Evolutionary conservation across 2,888 invertebrate genomes (phyloP).

Genomic region (Ptilodon capucinus): DNA sequence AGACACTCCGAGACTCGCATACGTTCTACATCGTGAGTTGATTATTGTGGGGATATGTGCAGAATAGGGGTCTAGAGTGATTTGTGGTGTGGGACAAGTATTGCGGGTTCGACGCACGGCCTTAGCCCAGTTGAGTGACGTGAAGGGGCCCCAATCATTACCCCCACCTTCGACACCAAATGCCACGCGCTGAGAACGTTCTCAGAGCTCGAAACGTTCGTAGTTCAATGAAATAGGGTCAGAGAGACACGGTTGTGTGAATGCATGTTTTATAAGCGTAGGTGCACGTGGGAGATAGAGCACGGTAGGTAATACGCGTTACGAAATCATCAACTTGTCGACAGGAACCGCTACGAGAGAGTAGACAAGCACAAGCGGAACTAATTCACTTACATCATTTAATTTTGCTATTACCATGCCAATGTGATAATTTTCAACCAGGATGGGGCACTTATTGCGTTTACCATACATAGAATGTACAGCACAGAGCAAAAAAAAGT

Average conservation of each 20-base stretch:
- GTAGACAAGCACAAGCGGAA: background rate
- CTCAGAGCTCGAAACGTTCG: constrained; percentile 43
- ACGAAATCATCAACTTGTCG: constrained; percentile 21
- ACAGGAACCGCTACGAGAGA: constrained; percentile 8
- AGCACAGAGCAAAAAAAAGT: too few species aligned
- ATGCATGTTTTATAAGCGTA: constrained; percentile 24
- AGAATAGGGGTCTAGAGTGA: constrained; percentile 40
- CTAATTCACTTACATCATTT: background rate
- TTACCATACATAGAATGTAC: background rate
- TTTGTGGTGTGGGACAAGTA: constrained; percentile 41
- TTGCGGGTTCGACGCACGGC: constrained; percentile 71
- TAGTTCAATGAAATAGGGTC: constrained; percentile 59
- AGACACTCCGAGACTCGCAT: constrained; percentile 29
- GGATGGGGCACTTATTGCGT: background rate
- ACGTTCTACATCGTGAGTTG: constrained; percentile 15
- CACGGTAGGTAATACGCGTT: constrained; percentile 26
- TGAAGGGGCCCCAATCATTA: constrained; percentile 68
- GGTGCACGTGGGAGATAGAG: constrained; percentile 34
- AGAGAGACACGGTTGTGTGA: constrained; percentile 37
- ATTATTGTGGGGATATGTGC: constrained; percentile 24
- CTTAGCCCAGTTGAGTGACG: constrained; percentile 77
- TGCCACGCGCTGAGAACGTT: constrained; percentile 51
- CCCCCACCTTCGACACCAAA: constrained; percentile 39
- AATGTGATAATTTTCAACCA: background rate
- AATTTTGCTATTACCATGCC: background rate